Evolutionary conservation across 2,888 invertebrate genomes (phyloP), one percentile per base, ranked within the genome.

Genomic region (Torymus aiolomorphi): DNA sequence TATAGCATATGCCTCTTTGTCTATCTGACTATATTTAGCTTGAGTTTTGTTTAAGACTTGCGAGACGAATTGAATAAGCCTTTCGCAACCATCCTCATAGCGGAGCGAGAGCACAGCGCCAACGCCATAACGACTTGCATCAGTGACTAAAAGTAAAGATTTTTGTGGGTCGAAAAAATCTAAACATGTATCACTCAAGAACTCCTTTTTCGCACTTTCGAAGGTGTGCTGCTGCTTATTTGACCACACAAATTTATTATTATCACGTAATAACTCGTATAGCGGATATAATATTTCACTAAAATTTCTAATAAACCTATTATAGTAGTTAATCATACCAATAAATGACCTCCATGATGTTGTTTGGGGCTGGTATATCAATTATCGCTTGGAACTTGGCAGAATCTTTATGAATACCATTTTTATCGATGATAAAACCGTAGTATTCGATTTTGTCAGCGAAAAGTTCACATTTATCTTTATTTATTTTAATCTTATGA

Each of bases 341-440:
- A 83, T 70, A 1, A 81, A 81, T 1, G 80, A 67, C 16, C 76
- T 76, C 63, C 2, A 76, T 61, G 0, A 62, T 49, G 56, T 83
- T 76, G 31, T 13, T 61, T 1, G 80, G 80, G 83, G 78, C 11
- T 66, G 52, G 16, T 83, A 86, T 57, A 84, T 86, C 13, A 85
- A 84, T 80, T 78, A 84, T 18, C 3, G 78, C 66, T 13, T 81
- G 59, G n/a, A 78, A 74, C 62, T 80, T 81, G 13, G 42, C n/a
- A 20, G 16, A 51, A 13, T 13, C 57, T 63, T 81, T 77, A 62
- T 80, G 76, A n/a, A 81, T 76, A n/a, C 74, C 76, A 5, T 59
- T 18, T 54, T 70, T 61, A 81, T 79, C 79, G 4, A 82, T 82
- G 0, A 49, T 63, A 59, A 79, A 81, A 0, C 76, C 79, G 18